These are phyloP conservation scores for Ganaspis brasiliensis DNA, from an alignment of 2,888 invertebrate genomes.

Conservation along the genomic window DNA sequence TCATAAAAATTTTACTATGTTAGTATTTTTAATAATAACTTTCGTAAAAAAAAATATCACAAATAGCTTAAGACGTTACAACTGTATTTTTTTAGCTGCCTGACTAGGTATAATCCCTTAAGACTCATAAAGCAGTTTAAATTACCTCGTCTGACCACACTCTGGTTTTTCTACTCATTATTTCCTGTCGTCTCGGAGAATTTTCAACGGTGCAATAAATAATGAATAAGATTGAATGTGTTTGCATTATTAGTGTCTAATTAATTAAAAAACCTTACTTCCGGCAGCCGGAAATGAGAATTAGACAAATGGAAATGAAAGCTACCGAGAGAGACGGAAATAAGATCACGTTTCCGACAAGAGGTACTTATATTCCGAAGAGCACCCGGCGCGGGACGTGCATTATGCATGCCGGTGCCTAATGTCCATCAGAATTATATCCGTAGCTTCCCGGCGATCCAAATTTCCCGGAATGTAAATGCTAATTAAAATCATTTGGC, in stretches of 20 bases:
- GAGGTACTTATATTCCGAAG: slow-evolving; percentile 40
- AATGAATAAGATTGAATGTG: background rate
- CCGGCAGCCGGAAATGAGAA: slow-evolving; percentile 20
- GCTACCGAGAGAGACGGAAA: slow-evolving; percentile 40
- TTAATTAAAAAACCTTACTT: slow-evolving; percentile 8
- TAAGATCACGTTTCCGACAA: slow-evolving; percentile 42
- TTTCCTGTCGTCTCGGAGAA: background rate
- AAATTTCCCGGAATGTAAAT: slow-evolving; percentile 27
- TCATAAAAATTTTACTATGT: too few relatives aligned
- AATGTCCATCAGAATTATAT: slow-evolving; percentile 42
- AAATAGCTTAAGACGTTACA: too few relatives aligned
- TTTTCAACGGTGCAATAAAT: background rate
- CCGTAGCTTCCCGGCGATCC: slow-evolving; percentile 15
- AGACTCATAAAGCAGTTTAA: too few relatives aligned
- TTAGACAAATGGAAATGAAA: slow-evolving; percentile 42
- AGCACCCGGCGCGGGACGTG: slow-evolving; percentile 43
- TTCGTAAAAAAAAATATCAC: too few relatives aligned
- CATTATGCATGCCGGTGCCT: slow-evolving; percentile 40
- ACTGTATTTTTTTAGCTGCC: too few relatives aligned
- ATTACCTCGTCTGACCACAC: too few relatives aligned
- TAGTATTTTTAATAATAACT: too few relatives aligned
- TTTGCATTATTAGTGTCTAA: slow-evolving; percentile 9
- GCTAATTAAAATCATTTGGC: slow-evolving; percentile 23
- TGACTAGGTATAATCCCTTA: too few relatives aligned
- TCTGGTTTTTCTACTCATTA: too few relatives aligned